phyloP scores from a whole-genome alignment of 2,888 invertebrate genomes.

The Drosophila macrospina region DNA sequence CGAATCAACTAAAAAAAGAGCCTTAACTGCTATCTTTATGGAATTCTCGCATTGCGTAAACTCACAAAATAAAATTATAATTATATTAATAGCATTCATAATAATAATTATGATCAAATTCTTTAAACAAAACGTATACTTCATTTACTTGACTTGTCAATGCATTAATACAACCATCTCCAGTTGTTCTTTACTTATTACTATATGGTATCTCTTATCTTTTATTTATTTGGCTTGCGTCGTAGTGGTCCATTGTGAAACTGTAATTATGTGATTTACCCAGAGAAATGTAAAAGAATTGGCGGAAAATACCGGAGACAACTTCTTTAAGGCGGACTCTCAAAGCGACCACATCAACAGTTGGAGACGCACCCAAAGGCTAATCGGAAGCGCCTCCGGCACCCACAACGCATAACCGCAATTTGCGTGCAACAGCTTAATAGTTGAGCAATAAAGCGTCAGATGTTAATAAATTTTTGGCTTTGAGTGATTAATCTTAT shows the following conservation, averaged over 20 bases:
- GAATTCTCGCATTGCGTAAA: background rate
- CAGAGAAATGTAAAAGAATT: conserved; percentile 8
- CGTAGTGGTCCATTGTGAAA: background rate
- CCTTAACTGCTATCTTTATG: conserved; percentile 1
- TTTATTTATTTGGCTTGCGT: conserved; percentile 8
- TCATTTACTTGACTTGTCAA: background rate
- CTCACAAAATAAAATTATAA: background rate
- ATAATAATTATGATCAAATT: background rate
- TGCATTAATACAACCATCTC: background rate
- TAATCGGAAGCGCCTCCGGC: conserved; percentile 24
- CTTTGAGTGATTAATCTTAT: conserved; percentile 24
- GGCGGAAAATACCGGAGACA: conserved; percentile 52
- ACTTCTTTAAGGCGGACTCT: conserved; percentile 46
- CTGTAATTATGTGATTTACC: background rate
- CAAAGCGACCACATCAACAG: conserved; percentile 24
- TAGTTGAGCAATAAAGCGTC: conserved; percentile 32
- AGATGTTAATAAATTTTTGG: conserved; percentile 22
- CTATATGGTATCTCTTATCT: background rate
- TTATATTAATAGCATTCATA: no score
- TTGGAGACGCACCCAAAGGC: conserved; percentile 32
- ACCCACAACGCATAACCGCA: background rate
- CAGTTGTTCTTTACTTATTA: no score
- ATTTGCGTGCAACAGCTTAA: conserved; percentile 32
- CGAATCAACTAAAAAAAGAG: background rate
- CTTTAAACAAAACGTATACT: background rate